Base-by-base conservation (phyloP, 2,113 vertebrate genomes). In the Apteryx owenii region DNA sequence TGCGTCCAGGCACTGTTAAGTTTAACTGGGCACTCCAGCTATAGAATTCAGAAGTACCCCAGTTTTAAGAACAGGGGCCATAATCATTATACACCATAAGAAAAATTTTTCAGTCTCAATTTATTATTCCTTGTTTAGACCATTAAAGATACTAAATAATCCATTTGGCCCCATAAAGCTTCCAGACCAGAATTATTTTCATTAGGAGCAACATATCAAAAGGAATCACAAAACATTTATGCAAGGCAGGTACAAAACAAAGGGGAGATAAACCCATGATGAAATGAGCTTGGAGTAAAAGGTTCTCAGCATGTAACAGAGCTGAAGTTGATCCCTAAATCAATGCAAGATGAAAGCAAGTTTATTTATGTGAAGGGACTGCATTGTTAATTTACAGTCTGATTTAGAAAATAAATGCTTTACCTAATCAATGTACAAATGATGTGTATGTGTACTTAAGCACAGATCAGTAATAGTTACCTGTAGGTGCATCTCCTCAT, bases 341-440 rank as follows among this genome's bases (percentile, higher is more conserved):
- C 98, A 98, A 98, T 97, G 97, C 46, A 93, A 91, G 96, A 98
- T 98, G 97, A 98, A 98, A 98, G 97, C 91, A 97, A 96, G 92
- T 94, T 95, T 95, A 96, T 93, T 95, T 96, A 97, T 92, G 91
- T 92, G 97, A 97, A 96, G 64, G 53, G 68, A 26, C 5, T 95
- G 91, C 93, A 96, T 94, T 96, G 97, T 96, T 98, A 98, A 98
- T 94, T 93, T 86, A 95, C 82, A 95, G 73, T 95, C 92, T 93
- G 95, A 97, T 95, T 93, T 85, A 69, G 42, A 94, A 95, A 96
- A 95, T 44, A 86, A 96, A 95, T 0, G 3, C 56, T 94, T 84
- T 93, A 95, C 51, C 90, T 93, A 54, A 91, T 88, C 84, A 93
- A 95, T 62, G 40, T 82, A 50, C 56, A 64, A 92, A 72, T 42